Conservation (phyloP, 2,888 invertebrate species). For the Lysandra bellargus region DNA sequence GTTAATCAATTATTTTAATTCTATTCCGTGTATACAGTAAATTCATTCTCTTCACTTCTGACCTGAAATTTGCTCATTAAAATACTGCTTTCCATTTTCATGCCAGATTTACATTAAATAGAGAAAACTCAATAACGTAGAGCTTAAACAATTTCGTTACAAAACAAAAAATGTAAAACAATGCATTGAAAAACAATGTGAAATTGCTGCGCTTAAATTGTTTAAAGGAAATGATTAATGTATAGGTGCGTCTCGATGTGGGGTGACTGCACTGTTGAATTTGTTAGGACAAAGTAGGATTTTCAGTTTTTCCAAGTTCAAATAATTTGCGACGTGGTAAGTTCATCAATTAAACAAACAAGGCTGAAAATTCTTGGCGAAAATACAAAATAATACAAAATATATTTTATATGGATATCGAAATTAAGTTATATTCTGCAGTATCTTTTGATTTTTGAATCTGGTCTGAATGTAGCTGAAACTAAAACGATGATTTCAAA, state of each 20-base stretch:
- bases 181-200: conserved; percentile 29
- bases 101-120: not conserved
- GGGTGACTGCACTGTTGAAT: not conserved
- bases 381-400: not conserved
- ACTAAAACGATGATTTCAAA: too few relatives aligned
- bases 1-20: too few relatives aligned
- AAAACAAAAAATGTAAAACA: conserved; percentile 19
- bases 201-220: conserved; percentile 28
- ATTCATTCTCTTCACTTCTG: too few relatives aligned
- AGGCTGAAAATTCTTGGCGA: not conserved
- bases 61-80: too few relatives aligned
- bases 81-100: not conserved
- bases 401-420: too few relatives aligned
- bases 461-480: too few relatives aligned
- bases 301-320: not conserved
- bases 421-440: too few relatives aligned
- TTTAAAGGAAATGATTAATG: conserved; percentile 27
- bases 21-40: too few relatives aligned
- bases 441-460: too few relatives aligned
- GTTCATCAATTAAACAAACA: not conserved
- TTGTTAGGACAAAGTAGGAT: not conserved
- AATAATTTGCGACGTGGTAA: not conserved
- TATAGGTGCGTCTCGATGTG: conserved; percentile 18
- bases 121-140: not conserved
- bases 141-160: conserved; percentile 5